phyloP scores from a whole-genome alignment of 2,888 invertebrate genomes.

The Clunio marinus region DNA sequence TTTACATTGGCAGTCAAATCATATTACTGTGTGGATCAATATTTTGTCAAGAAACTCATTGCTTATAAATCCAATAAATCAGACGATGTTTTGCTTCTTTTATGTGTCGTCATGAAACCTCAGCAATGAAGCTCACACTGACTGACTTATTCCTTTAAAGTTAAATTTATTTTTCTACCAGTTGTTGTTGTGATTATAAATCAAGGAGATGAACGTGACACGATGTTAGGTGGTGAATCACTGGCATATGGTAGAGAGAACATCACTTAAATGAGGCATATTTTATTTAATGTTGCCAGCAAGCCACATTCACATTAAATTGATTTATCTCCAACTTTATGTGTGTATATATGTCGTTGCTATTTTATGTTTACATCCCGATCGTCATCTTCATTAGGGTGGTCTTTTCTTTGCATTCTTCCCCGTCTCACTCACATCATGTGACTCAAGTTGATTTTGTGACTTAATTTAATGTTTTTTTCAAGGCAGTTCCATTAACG shows the following conservation, averaged over 20 bases:
- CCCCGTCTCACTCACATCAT: not conserved
- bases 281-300: slow-evolving; percentile 34
- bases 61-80: slow-evolving; percentile 25
- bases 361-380: slow-evolving; percentile 3
- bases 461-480: slow-evolving; percentile 32
- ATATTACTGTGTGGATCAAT: not conserved
- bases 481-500: slow-evolving; percentile 29
- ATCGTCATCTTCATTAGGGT: slow-evolving; percentile 33
- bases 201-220: not conserved
- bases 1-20: too few relatives aligned
- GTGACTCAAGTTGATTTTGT: slow-evolving; percentile 23
- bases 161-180: not conserved
- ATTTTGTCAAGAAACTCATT: not conserved
- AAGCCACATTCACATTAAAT: slow-evolving; percentile 33
- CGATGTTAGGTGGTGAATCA: not conserved
- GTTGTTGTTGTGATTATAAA: not conserved
- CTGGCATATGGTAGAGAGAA: not conserved
- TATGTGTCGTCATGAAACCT: slow-evolving; percentile 5
- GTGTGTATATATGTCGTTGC: not conserved
- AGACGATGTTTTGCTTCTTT: slow-evolving; percentile 24
- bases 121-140: not conserved
- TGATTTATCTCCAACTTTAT: slow-evolving; percentile 29
- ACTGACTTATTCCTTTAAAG: not conserved
- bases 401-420: not conserved
- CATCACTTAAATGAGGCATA: slow-evolving; percentile 24